Conservation (phyloP, 2,888 invertebrate species). For the Norana najaformis region DNA sequence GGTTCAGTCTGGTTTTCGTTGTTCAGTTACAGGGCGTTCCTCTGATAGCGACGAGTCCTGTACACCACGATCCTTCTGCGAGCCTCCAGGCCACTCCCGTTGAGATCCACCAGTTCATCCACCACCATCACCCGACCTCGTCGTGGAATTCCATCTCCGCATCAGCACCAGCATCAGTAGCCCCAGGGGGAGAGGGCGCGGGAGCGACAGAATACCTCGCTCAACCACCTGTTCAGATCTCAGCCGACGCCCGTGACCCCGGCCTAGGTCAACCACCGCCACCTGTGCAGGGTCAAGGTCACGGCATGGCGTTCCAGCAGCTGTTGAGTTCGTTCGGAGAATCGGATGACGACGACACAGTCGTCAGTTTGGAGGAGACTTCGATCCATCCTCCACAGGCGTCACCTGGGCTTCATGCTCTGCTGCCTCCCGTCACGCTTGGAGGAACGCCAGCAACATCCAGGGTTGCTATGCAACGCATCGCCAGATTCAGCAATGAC, state of each 20-base stretch:
- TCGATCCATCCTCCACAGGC: background rate
- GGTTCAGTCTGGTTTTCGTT: background rate
- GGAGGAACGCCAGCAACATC: background rate
- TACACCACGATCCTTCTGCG: background rate
- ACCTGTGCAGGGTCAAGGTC: background rate
- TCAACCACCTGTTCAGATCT: conserved; percentile 6
- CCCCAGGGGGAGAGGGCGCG: background rate
- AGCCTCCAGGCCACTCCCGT: background rate
- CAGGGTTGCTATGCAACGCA: conserved; percentile 1
- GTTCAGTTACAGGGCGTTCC: conserved; percentile 29
- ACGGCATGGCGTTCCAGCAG: background rate
- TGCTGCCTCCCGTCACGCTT: background rate
- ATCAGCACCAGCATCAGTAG: background rate
- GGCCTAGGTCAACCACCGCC: background rate
- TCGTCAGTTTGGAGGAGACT: background rate
- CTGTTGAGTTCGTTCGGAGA: conserved; percentile 18
- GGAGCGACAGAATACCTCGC: background rate
- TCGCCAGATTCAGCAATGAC: background rate
- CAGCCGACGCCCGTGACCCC: background rate
- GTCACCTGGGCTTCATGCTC: background rate
- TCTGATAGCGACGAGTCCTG: conserved; percentile 29
- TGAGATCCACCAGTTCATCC: conserved; percentile 29
- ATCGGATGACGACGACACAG: background rate
- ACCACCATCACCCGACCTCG: background rate
- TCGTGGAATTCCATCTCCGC: background rate